A percentile compares a stretch with the other conserved stretches of the same genome.
Evolutionary conservation across 2,888 invertebrate species (phyloP).

Genomic region (Strigamia crassipes): DNA sequence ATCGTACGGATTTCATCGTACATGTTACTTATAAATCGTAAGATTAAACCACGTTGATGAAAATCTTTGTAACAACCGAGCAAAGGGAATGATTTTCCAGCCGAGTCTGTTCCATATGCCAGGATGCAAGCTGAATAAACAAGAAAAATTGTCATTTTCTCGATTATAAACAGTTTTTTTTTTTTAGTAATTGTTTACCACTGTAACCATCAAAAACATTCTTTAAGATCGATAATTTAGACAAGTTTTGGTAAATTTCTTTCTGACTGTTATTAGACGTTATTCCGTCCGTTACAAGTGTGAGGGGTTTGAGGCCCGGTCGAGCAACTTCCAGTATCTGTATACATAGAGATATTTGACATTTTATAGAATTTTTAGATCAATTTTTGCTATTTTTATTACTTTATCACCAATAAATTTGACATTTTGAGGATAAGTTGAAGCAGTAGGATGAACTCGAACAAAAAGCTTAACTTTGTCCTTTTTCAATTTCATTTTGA

Average conservation of each 20-base stretch:
- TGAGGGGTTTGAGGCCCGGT: background rate
- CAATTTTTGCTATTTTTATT: background rate
- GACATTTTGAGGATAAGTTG: background rate
- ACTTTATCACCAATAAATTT: background rate
- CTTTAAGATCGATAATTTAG: background rate
- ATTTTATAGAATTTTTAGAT: too few species aligned
- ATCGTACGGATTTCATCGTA: background rate
- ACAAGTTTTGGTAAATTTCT: background rate
- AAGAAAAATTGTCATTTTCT: too few species aligned
- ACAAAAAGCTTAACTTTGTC: slow-evolving; percentile 10
- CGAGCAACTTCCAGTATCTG: background rate
- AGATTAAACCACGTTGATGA: slow-evolving; percentile 4
- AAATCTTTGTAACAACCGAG: background rate
- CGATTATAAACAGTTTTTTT: too few species aligned
- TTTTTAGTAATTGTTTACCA: too few species aligned
- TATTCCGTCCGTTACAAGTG: background rate
- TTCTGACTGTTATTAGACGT: background rate
- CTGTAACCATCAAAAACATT: background rate
- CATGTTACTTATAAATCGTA: background rate
- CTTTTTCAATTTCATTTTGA: background rate
- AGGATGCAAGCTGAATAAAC: background rate
- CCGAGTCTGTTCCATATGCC: background rate
- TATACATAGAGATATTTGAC: background rate
- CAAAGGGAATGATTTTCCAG: background rate
- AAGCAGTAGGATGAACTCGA: background rate